These are phyloP conservation scores for Zelostemma sp. DNA, from an alignment of 1,140 invertebrate genomes.

Conservation along the genomic window DNA sequence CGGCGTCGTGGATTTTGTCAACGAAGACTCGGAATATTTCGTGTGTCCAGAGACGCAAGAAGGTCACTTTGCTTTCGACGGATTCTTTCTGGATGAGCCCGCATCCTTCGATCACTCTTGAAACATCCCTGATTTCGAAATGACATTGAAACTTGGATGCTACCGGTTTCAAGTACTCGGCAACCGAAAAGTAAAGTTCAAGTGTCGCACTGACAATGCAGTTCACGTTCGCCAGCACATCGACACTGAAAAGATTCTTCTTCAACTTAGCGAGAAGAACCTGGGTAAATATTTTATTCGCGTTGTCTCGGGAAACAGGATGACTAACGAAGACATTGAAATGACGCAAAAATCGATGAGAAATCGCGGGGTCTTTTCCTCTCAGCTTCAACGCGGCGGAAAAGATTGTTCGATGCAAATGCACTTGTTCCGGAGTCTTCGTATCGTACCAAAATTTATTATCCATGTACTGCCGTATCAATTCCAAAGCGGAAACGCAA, in stretches of 20 bases:
- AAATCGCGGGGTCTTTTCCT: conserved; percentile 58
- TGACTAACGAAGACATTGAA: conserved; percentile 76
- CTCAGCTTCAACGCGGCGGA: conserved; percentile 71
- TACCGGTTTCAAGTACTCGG: conserved; percentile 70
- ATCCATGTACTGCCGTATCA: conserved; percentile 78
- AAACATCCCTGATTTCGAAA: conserved; percentile 77
- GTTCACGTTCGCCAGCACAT: conserved; percentile 72
- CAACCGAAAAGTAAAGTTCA: conserved; percentile 72
- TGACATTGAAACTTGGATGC: conserved; percentile 77
- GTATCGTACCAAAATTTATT: conserved; percentile 75
- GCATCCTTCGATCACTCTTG: conserved; percentile 75
- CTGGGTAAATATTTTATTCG: conserved; percentile 76
- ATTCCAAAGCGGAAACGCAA: conserved; percentile 75
- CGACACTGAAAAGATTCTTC: conserved; percentile 73
- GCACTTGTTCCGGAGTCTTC: conserved; percentile 72
- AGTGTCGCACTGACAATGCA: conserved; percentile 75
- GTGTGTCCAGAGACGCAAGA: conserved; percentile 77
- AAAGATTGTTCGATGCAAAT: conserved; percentile 74
- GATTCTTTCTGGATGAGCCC: conserved; percentile 77
- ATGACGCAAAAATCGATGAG: conserved; percentile 75
- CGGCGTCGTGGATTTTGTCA: conserved; percentile 75
- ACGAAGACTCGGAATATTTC: conserved; percentile 79
- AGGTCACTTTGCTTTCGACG: conserved; percentile 70
- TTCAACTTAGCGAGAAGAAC: conserved; percentile 72
- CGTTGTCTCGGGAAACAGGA: conserved; percentile 73